These are phyloP conservation scores for Mellivora capensis DNA, from an alignment of 2,113 vertebrate species.

Conservation along the genomic window DNA sequence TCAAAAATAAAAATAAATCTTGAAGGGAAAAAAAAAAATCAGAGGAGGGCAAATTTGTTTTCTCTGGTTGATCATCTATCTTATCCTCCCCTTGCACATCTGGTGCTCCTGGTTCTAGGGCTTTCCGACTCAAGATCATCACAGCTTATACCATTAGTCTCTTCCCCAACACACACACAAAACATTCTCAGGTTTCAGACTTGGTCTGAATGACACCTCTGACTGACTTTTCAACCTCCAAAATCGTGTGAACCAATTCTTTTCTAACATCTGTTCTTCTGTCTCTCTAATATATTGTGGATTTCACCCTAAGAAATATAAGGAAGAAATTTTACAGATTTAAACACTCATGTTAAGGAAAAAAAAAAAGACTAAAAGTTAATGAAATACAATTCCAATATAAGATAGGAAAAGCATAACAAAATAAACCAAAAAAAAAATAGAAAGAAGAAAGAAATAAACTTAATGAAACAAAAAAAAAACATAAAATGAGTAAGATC, in stretches of 20 bases:
- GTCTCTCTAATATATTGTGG: background rate
- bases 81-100: background rate
- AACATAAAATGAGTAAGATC: background rate
- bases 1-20: background rate
- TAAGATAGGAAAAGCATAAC: background rate
- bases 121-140: background rate
- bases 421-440: background rate
- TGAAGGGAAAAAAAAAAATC: background rate
- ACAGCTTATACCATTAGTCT: background rate
- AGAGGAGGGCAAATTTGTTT: background rate
- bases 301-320: background rate
- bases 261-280: background rate
- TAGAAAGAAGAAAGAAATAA: background rate
- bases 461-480: background rate
- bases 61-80: background rate
- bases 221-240: background rate
- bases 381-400: background rate
- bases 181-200: background rate
- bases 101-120: background rate
- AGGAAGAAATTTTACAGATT: background rate
- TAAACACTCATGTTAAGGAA: background rate
- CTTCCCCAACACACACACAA: background rate
- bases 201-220: background rate
- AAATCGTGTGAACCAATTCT: background rate
- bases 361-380: background rate